These are phyloP conservation scores for Heteronetta atricapilla DNA, from an alignment of 2,113 vertebrate species.

Conservation along the genomic window DNA sequence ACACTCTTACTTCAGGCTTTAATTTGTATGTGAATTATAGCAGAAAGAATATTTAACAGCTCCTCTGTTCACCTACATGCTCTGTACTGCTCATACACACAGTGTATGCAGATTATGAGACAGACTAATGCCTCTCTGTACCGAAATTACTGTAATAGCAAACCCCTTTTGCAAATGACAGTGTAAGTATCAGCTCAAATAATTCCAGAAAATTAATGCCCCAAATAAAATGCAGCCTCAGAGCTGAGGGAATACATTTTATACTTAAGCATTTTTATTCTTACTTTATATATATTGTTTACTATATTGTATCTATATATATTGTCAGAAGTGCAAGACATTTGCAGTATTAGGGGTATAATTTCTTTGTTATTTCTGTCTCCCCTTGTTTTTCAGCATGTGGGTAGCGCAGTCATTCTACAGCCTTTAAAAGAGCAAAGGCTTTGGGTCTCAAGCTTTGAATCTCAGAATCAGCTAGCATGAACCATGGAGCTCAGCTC, in stretches of 20 bases:
- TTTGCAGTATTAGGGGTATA: neutral
- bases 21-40: conserved; percentile 57
- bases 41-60: conserved; percentile 52
- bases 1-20: conserved; percentile 26
- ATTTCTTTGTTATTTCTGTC: neutral
- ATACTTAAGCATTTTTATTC: conserved; percentile 54
- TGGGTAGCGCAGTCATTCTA: neutral
- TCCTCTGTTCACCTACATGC: conserved; percentile 34
- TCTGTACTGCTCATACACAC: conserved; percentile 7
- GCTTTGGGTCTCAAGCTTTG: neutral
- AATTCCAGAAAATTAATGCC: conserved; percentile 71
- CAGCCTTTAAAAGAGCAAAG: conserved; percentile 32
- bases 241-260: conserved; percentile 40
- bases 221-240: conserved; percentile 68
- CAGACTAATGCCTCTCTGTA: conserved; percentile 66
- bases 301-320: neutral
- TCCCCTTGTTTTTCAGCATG: neutral
- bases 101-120: conserved; percentile 43
- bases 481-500: neutral
- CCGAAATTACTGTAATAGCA: conserved; percentile 70
- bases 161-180: conserved; percentile 72
- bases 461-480: neutral
- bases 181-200: conserved; percentile 58
- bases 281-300: conserved; percentile 10
- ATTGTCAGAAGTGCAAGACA: neutral